A percentile compares a stretch with the other conserved stretches of the same genome.
phyloP scores from a whole-genome alignment of 1,140 invertebrate species.

The Euschistus heros region DNA sequence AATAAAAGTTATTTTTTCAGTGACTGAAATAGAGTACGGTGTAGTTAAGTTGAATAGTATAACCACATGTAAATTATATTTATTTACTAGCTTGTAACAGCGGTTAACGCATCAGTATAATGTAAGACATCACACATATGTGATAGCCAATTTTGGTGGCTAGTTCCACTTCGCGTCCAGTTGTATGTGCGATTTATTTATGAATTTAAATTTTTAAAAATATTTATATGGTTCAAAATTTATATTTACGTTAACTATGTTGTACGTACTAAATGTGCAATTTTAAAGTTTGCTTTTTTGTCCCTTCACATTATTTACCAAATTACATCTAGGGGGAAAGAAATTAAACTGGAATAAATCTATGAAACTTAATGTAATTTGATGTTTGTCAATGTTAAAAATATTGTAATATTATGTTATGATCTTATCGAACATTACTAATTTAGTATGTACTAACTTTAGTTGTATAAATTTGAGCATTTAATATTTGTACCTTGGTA shows the following conservation, averaged over 20 bases:
- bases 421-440: conserved; percentile 20
- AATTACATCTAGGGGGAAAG: neutral
- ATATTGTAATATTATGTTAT: conserved; percentile 20
- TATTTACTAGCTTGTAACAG: conserved; percentile 12
- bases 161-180: conserved; percentile 6
- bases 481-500: conserved; percentile 11
- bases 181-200: conserved; percentile 7
- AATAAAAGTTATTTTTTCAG: conserved; percentile 16
- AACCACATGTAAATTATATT: conserved; percentile 13
- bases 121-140: conserved; percentile 16
- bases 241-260: conserved; percentile 7
- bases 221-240: neutral
- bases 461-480: conserved; percentile 6
- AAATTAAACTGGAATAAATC: conserved; percentile 1
- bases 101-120: neutral
- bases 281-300: conserved; percentile 2
- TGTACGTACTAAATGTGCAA: conserved; percentile 14
- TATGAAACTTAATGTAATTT: conserved; percentile 8
- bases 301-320: neutral
- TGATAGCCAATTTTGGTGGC: conserved; percentile 1
- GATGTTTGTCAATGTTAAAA: conserved; percentile 22
- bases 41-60: conserved; percentile 15
- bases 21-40: conserved; percentile 17
- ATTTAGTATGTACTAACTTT: conserved; percentile 24
- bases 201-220: neutral